phyloP scores from a whole-genome alignment of 2,888 invertebrate genomes.

The Epinotia ramella region DNA sequence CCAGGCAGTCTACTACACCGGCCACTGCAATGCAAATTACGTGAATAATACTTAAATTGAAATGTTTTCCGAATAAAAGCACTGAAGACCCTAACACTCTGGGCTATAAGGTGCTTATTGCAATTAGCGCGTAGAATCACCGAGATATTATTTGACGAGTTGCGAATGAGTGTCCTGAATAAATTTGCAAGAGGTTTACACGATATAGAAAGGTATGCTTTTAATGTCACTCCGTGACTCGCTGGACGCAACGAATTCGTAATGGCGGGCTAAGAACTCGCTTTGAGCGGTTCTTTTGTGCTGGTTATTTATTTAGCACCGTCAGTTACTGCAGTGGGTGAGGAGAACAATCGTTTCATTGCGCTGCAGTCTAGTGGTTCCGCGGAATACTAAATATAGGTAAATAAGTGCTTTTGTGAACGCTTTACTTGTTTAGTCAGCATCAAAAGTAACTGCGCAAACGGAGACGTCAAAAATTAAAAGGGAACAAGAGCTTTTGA shows the following conservation, averaged over 20 bases:
- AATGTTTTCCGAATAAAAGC: constrained; percentile 56
- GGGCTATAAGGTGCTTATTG: constrained; percentile 53
- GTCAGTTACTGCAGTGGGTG: constrained; percentile 17
- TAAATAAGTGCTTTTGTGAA: constrained; percentile 20
- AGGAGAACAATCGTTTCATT: constrained; percentile 31
- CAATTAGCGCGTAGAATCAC: constrained; percentile 49
- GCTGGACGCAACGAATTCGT: constrained; percentile 51
- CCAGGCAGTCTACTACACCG: constrained; percentile 56
- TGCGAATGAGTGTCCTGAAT: constrained; percentile 75
- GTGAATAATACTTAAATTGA: constrained; percentile 73
- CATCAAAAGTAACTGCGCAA: too few species aligned
- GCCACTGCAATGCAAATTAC: constrained; percentile 72
- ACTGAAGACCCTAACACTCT: constrained; percentile 53
- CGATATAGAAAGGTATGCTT: constrained; percentile 70
- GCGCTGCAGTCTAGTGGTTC: constrained; percentile 3
- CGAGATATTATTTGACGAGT: constrained; percentile 73
- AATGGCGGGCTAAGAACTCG: constrained; percentile 37
- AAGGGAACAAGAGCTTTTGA: too few species aligned
- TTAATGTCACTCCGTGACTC: constrained; percentile 70
- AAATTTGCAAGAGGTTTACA: constrained; percentile 78
- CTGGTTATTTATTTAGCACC: constrained; percentile 33
- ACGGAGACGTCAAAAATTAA: too few species aligned
- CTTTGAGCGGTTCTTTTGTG: constrained; percentile 36
- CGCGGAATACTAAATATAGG: constrained; percentile 29
- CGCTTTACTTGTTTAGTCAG: too few species aligned